These are phyloP conservation scores for Malurus leucopterus DNA, from an alignment of 2,797 vertebrate species.

Conservation along the genomic window DNA sequence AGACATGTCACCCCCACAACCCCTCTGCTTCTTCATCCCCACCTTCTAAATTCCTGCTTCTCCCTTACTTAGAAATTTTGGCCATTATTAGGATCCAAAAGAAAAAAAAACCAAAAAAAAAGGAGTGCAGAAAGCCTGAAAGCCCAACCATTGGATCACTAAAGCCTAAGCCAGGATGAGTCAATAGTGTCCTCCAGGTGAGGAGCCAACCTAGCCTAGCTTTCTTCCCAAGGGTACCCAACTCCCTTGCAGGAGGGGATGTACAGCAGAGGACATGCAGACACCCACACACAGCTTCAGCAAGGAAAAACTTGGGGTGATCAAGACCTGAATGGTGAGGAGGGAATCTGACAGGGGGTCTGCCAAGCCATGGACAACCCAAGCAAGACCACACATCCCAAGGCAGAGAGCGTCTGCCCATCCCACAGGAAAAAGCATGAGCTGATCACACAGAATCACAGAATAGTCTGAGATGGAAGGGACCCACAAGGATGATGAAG, in stretches of 20 bases:
- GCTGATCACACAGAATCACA: background rate
- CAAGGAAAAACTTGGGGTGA: accelerated
- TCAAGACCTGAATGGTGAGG: background rate
- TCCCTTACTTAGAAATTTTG: background rate
- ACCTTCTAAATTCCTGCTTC: background rate
- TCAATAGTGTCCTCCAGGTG: background rate
- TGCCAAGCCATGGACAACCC: background rate
- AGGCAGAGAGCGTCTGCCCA: background rate
- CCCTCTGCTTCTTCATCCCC: background rate
- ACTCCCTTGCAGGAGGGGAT: background rate
- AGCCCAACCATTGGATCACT: background rate
- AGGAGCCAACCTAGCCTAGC: background rate
- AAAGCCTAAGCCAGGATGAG: background rate
- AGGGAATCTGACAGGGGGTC: accelerated
- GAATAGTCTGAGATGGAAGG: too few relatives aligned
- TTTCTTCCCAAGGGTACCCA: background rate
- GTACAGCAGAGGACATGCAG: accelerated
- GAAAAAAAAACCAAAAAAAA: background rate
- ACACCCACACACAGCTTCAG: background rate
- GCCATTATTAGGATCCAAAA: background rate
- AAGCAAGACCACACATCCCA: accelerated
- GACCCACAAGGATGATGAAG: background rate
- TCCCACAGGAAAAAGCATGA: accelerated
- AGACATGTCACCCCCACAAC: background rate
- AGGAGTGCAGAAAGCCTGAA: background rate